These are phyloP conservation scores for Microctenopoma steveboyesi DNA, from an alignment of 2,797 vertebrate genomes.

Conservation along the genomic window DNA sequence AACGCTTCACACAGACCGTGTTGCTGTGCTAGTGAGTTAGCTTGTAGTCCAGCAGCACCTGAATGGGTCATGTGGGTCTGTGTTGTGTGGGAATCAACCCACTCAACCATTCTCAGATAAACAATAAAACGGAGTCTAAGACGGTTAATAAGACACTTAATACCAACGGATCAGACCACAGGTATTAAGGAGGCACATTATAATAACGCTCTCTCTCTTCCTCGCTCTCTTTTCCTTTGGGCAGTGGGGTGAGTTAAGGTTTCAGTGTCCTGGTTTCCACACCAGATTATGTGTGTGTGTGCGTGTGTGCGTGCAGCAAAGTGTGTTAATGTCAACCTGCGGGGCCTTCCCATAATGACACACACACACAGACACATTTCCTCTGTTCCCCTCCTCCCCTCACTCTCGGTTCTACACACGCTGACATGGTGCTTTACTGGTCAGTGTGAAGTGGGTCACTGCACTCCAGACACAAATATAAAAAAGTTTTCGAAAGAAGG, in stretches of 20 bases:
- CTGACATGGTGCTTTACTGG: conserved; percentile 22
- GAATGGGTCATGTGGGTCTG: conserved; percentile 36
- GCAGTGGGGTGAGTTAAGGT: conserved; percentile 67
- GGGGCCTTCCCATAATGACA: conserved; percentile 41
- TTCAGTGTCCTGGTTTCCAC: conserved; percentile 75
- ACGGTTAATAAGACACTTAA: conserved; percentile 76
- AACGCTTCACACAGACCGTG: background rate
- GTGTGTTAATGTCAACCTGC: conserved; percentile 55
- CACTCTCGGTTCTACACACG: conserved; percentile 1
- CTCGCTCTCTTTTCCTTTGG: conserved; percentile 37
- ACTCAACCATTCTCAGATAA: conserved; percentile 74
- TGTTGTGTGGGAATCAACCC: conserved; percentile 74
- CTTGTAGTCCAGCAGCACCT: conserved; percentile 20
- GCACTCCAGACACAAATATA: conserved; percentile 31
- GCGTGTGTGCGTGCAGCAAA: conserved; percentile 14
- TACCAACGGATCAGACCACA: conserved; percentile 71
- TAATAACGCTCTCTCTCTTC: conserved; percentile 47
- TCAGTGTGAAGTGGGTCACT: conserved; percentile 61
- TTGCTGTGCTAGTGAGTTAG: background rate
- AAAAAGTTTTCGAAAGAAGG: conserved; percentile 17
- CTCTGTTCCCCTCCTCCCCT: conserved; percentile 1
- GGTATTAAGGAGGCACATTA: conserved; percentile 73
- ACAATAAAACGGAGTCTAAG: conserved; percentile 63
- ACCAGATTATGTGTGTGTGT: conserved; percentile 60
- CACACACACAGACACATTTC: conserved; percentile 11